Conservation (phyloP, 1,140 invertebrate species). For the Ceratina australensis region DNA sequence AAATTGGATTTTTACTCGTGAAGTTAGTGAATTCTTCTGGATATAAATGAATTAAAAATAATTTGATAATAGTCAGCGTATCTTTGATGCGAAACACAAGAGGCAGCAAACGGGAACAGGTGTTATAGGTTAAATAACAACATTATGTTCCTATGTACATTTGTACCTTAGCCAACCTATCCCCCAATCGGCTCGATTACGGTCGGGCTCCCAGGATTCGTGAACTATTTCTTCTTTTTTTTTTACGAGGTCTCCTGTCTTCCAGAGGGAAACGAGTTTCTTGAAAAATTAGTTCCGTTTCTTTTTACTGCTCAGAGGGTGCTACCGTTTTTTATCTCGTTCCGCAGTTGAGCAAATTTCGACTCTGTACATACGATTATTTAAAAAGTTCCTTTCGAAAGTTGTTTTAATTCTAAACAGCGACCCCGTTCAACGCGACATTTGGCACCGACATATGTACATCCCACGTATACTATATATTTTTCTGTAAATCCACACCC, state of each 20-base stretch:
- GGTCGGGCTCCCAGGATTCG: constrained; percentile 67
- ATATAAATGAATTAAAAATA: too few relatives aligned
- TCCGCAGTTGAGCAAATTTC: constrained; percentile 19
- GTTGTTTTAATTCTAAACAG: background rate
- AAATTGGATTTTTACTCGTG: background rate
- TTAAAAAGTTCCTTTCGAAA: background rate
- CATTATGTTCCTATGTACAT: constrained; percentile 78
- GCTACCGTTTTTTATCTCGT: background rate
- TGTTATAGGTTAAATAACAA: constrained; percentile 74
- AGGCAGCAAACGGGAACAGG: constrained; percentile 36
- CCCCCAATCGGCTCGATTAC: constrained; percentile 68
- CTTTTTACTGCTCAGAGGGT: background rate
- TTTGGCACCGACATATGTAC: constrained; percentile 32
- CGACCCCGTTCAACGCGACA: background rate
- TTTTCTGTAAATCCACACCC: too few relatives aligned
- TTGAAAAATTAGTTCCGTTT: background rate
- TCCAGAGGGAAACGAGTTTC: background rate
- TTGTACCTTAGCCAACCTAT: constrained; percentile 78
- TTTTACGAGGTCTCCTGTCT: background rate
- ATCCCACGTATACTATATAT: too few relatives aligned
- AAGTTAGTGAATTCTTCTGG: too few relatives aligned
- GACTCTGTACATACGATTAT: background rate
- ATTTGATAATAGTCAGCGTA: too few relatives aligned
- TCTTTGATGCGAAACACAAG: background rate
- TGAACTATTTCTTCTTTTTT: background rate